phyloP scores from a whole-genome alignment of 2,888 invertebrate genomes.

The Ligdia adustata region DNA sequence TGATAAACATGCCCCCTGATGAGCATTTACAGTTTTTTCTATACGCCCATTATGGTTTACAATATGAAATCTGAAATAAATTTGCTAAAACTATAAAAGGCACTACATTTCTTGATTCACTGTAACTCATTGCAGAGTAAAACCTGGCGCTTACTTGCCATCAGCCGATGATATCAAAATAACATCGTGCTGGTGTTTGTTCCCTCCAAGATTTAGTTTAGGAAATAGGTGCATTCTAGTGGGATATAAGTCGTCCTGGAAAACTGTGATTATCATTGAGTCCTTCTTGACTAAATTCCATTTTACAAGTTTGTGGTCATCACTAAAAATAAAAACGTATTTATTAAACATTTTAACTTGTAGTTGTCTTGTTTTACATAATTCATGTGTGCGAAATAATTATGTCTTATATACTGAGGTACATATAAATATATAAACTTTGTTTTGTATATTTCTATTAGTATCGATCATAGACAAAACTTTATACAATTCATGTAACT shows the following conservation, averaged over 20 bases:
- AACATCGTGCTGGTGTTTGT: constrained; percentile 88
- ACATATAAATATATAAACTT: too few relatives aligned
- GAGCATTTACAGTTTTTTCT: constrained; percentile 96
- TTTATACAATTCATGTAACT: too few relatives aligned
- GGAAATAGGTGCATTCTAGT: constrained; percentile 96
- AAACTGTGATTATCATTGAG: constrained; percentile 89
- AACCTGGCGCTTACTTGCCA: constrained; percentile 83
- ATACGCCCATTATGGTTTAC: constrained; percentile 94
- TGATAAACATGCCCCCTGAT: constrained; percentile 94
- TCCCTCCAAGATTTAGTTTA: constrained; percentile 82
- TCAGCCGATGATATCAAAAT: constrained; percentile 94
- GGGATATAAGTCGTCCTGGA: constrained; percentile 93
- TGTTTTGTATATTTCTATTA: too few relatives aligned
- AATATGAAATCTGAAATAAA: constrained; percentile 89
- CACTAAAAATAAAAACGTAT: constrained; percentile 85
- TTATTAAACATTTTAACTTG: too few relatives aligned
- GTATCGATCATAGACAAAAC: too few relatives aligned
- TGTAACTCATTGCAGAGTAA: neutral
- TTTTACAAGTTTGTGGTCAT: constrained; percentile 94
- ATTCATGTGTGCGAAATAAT: too few relatives aligned
- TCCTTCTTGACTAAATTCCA: constrained; percentile 94
- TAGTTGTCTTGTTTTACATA: too few relatives aligned
- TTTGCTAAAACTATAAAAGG: constrained; percentile 3
- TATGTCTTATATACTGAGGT: too few relatives aligned
- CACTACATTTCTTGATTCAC: neutral